Percentiles rank a stretch among this genome's conserved stretches.
These are phyloP conservation scores for Papilio glaucus DNA, from an alignment of 1,140 invertebrate genomes.

Conservation along the genomic window DNA sequence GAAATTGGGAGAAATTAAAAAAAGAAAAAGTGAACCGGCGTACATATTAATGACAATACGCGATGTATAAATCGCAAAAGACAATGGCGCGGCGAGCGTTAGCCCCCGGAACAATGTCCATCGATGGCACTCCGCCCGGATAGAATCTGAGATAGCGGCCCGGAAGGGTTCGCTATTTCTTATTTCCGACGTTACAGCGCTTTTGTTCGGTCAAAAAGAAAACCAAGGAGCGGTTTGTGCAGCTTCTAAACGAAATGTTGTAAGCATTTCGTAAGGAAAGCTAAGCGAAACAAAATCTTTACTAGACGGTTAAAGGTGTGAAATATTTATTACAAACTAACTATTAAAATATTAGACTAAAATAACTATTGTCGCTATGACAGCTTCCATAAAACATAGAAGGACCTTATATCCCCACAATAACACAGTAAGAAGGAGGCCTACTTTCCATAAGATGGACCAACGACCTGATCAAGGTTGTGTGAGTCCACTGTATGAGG, in stretches of 20 bases:
- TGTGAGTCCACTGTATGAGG: too few relatives aligned
- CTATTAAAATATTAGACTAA: too few relatives aligned
- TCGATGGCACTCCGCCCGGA: slow-evolving; percentile 66
- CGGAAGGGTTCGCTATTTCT: slow-evolving; percentile 63
- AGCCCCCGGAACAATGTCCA: slow-evolving; percentile 59
- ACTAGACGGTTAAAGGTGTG: too few relatives aligned
- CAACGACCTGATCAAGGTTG: too few relatives aligned
- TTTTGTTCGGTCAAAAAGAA: slow-evolving; percentile 38
- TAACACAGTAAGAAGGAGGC: too few relatives aligned
- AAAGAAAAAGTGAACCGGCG: slow-evolving; percentile 58
- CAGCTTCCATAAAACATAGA: too few relatives aligned
- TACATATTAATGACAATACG: slow-evolving; percentile 65
- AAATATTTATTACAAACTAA: too few relatives aligned
- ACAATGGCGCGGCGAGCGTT: slow-evolving; percentile 65
- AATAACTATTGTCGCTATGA: too few relatives aligned
- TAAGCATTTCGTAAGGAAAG: too few relatives aligned
- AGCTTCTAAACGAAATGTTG: neutral
- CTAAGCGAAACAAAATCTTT: too few relatives aligned
- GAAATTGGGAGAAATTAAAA: slow-evolving; percentile 57
- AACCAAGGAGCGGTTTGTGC: neutral
- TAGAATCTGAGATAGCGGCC: slow-evolving; percentile 70
- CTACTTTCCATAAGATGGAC: too few relatives aligned
- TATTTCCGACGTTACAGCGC: slow-evolving; percentile 45
- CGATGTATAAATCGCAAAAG: slow-evolving; percentile 67
- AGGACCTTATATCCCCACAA: too few relatives aligned